These are phyloP conservation scores for Corythornis madagascariensis DNA, from an alignment of 2,113 vertebrate genomes.

Conservation along the genomic window DNA sequence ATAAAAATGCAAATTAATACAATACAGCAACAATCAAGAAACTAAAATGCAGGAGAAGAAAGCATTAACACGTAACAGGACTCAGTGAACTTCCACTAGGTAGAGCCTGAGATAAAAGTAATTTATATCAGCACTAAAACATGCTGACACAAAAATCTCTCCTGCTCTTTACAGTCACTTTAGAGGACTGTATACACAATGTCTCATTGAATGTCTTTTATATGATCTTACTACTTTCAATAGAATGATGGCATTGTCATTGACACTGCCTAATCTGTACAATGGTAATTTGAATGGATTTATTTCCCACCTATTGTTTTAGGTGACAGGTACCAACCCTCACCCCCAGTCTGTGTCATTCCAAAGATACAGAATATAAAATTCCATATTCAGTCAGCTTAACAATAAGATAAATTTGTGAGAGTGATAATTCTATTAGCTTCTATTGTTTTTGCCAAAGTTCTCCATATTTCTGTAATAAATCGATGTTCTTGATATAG, in stretches of 20 bases:
- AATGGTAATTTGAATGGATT: conserved; percentile 23
- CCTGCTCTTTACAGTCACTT: not conserved
- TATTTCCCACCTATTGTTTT: conserved; percentile 25
- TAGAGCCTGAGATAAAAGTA: not conserved
- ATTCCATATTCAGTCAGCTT: conserved; percentile 14
- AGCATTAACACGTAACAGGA: not conserved
- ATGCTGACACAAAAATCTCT: not conserved
- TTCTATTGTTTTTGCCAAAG: not conserved
- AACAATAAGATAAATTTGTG: not conserved
- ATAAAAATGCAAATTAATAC: not conserved
- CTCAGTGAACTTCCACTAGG: not conserved
- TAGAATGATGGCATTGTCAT: conserved; percentile 15
- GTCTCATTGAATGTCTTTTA: conserved; percentile 24
- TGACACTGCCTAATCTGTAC: not conserved
- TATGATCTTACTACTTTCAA: not conserved
- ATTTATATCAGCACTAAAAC: conserved; percentile 14
- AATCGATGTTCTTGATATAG: not conserved
- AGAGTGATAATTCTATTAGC: not conserved
- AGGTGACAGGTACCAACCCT: conserved; percentile 5
- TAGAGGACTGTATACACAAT: not conserved
- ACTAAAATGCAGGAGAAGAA: not conserved
- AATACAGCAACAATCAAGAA: not conserved
- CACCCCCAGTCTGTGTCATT: not conserved
- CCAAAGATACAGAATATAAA: not conserved
- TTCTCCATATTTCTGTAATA: not conserved